Evolutionary conservation across 2,113 vertebrate species (phyloP), one percentile per base, ranked within the genome.

Genomic region (Australoheros scitulus): DNA sequence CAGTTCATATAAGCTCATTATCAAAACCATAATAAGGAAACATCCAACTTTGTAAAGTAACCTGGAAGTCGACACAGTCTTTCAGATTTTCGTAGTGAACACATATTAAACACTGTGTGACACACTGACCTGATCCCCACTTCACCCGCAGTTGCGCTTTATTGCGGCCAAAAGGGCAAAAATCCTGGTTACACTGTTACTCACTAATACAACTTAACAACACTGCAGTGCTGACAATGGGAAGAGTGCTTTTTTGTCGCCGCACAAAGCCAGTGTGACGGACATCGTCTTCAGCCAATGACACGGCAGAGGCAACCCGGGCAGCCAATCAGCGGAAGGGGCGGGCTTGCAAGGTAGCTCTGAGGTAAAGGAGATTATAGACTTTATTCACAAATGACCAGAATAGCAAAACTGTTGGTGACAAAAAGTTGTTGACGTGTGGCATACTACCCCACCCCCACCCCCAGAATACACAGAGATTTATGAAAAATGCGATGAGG

Each of bases 361-460:
- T 64, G 82, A 86, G 72, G 60, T 78, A 90, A 94, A 94, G 86
- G 87, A 88, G 92, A 89, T 94, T 95, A 93, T 14, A 76, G 17
- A 22, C 34, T 86, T 88, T 65, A 61, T 78, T 14, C 29, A 11
- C 1, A 7, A 60, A 26, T 68, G 11, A 26, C 3, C 43, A 32
- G 8, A 24, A 34, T 20, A 43, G 24, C 13, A 32, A 24, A 60
- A 8, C 2, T 32, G 20, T 14, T 36, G 29, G 59, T 74, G 20
- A 77, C 4, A 55, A 55, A 60, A 22, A 20, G 3, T 34, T 58
- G 1, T 7, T 9, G 5, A 18, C 17, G 14, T 52, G 43, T 55
- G 18, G 14, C n/a, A 9, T 50, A 36, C 34, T 7, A 6, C 6
- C 34, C 34, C 34, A 1, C 34, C 34, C 34, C 36, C 32, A 0